Evolutionary conservation across 2,888 invertebrate species (phyloP).

Genomic region (Aphodius granarius): DNA sequence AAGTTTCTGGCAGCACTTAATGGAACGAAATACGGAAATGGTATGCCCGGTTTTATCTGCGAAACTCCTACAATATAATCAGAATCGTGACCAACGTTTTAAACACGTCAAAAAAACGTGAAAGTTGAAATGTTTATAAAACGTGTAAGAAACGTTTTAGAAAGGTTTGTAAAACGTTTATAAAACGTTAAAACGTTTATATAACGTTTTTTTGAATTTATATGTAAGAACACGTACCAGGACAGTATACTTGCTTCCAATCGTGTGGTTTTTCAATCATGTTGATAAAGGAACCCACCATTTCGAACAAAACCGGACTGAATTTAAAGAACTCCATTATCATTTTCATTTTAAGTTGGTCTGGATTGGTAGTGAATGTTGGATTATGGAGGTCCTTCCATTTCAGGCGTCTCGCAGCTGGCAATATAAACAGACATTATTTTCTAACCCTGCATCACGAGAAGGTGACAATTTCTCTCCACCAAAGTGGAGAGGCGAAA

Average conservation of each 20-base stretch:
- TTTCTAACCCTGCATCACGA: too few species aligned
- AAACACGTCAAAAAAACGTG: too few species aligned
- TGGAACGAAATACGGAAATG: not conserved
- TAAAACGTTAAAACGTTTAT: too few species aligned
- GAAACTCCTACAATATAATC: not conserved
- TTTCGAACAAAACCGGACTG: not conserved
- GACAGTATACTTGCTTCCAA: not conserved
- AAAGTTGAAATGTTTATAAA: too few species aligned
- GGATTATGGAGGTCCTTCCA: not conserved
- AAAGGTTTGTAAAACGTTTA: too few species aligned
- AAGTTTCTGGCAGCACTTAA: not conserved
- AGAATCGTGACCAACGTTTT: too few species aligned
- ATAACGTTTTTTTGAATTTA: too few species aligned
- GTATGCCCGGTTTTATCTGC: not conserved
- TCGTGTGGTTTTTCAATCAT: not conserved
- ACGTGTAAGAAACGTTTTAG: too few species aligned
- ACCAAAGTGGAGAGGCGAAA: too few species aligned
- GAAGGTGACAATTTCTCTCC: too few species aligned
- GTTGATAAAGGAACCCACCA: not conserved
- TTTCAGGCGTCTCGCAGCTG: not conserved
- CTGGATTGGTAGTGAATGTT: not conserved
- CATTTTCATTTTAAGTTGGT: not conserved
- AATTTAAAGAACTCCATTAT: not conserved
- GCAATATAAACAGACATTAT: not conserved
- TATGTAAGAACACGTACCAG: not conserved